These are phyloP conservation scores for Biston betularia DNA, from an alignment of 2,888 invertebrate genomes.

Conservation along the genomic window DNA sequence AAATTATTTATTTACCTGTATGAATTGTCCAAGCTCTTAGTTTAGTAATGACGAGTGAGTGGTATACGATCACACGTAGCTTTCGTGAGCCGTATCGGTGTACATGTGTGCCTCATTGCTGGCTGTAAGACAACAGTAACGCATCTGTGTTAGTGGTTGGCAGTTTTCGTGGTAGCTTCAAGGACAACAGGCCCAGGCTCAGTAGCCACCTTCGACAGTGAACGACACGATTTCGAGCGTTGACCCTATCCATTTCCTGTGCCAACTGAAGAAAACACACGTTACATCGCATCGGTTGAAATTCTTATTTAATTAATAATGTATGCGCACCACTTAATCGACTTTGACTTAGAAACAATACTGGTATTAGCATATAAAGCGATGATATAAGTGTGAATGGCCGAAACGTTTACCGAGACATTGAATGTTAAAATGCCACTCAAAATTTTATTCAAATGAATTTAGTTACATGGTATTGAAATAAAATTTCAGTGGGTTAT, in stretches of 20 bases:
- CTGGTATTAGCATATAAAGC: conserved; percentile 71
- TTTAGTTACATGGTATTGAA: neutral
- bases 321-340: conserved; percentile 68
- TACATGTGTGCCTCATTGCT: conserved; percentile 59
- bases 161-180: conserved; percentile 75
- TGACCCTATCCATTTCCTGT: conserved; percentile 80
- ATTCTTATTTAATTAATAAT: conserved; percentile 66
- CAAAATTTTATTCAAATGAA: conserved; percentile 30
- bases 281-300: conserved; percentile 65
- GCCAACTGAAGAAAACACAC: conserved; percentile 68
- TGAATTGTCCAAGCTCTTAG: conserved; percentile 46
- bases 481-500: conserved; percentile 12
- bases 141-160: conserved; percentile 68
- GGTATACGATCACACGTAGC: conserved; percentile 53
- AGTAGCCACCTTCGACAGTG: conserved; percentile 80
- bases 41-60: conserved; percentile 40
- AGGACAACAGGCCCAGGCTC: conserved; percentile 82
- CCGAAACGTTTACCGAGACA: conserved; percentile 53
- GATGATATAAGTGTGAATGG: conserved; percentile 63
- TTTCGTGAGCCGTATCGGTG: conserved; percentile 55
- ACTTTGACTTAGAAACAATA: conserved; percentile 76
- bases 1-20: too few species aligned
- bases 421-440: conserved; percentile 46
- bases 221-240: conserved; percentile 82
- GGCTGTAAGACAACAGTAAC: conserved; percentile 50